Base-by-base conservation (phyloP, 2,888 invertebrate species). In the Phortica okadai region DNA sequence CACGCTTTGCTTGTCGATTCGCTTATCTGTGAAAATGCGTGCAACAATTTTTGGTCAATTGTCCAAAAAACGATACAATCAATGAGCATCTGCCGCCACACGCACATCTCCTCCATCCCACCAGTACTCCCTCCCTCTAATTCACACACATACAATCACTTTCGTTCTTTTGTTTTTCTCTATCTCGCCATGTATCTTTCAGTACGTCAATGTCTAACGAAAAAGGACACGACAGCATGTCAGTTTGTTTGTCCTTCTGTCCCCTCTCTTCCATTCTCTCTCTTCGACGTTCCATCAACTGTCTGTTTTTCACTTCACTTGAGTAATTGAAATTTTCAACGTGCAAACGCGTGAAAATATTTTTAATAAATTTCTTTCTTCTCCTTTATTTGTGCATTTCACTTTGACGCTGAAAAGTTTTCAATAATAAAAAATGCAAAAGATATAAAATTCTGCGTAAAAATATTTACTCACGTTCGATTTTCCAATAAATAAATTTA, bases 31-130 rank as follows among this genome's bases (percentile, higher is more conserved):
- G 66, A 25, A 74, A 74, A 74, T 64, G 74, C 56, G 74, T 66
- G 74, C 74, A 74, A 74, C 74, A 74, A 74, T 74, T 74, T 69
- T 66, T 74, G 67, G 74, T 74, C 74, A 74, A 74, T 74, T 74
- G 74, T 74, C 74, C 66, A 74, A 74, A 73, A 73, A 50, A 50
- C 8, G 14, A 50, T 50, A 8, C 50, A 3, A 11, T 11, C 50
- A 50, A 11, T 14, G 14, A 50, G 6, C 14, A 50, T 50, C 50
- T 50, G 50, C 50, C 10, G 25, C 42, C 50, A 50, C 50, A 50
- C 50, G 50, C 41, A 7, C 25, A 54, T 11, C 70, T 44, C 5
- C 50, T 44, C 45, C 45, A 42, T 11, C n/a, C 7, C 14, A 21
- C 6, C 8, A 10, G 45, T 50, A 45, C 1, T n/a, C 44, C 5